A percentile compares a stretch with the other conserved stretches of the same genome.
Conservation (phyloP, 2,113 vertebrate genomes). For the Numenius arquata region DNA sequence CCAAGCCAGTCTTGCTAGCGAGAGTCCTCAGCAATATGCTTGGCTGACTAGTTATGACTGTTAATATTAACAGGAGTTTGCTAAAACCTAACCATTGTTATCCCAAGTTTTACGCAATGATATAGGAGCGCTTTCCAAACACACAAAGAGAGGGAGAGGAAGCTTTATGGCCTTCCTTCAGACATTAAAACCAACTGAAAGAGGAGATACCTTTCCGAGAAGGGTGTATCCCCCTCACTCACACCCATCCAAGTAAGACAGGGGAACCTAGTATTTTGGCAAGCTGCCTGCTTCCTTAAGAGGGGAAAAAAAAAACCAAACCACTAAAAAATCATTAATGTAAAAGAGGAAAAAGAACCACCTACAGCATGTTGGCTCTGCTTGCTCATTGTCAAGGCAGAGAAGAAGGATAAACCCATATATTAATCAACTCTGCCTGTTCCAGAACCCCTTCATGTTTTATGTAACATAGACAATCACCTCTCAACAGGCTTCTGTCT, state of each 20-base stretch:
- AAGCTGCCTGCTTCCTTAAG: background rate
- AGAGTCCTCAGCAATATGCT: background rate
- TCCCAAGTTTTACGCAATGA: background rate
- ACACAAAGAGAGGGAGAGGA: background rate
- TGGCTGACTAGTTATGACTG: background rate
- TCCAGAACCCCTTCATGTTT: background rate
- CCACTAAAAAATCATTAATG: background rate
- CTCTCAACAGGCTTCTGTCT: background rate
- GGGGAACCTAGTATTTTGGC: background rate
- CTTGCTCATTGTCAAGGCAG: background rate
- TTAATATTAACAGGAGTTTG: background rate
- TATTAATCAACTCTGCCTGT: background rate
- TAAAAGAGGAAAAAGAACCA: background rate
- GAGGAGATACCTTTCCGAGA: background rate
- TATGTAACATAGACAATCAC: accelerated
- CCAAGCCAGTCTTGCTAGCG: background rate
- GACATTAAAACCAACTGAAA: background rate
- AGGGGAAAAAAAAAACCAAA: background rate
- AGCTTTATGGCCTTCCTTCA: background rate
- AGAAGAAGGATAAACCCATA: background rate
- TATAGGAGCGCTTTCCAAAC: background rate
- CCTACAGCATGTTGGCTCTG: background rate
- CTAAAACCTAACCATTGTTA: background rate
- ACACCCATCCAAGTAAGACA: background rate
- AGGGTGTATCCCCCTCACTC: background rate